phyloP scores from a whole-genome alignment of 2,888 invertebrate genomes.

The Drosophila paranaensis region DNA sequence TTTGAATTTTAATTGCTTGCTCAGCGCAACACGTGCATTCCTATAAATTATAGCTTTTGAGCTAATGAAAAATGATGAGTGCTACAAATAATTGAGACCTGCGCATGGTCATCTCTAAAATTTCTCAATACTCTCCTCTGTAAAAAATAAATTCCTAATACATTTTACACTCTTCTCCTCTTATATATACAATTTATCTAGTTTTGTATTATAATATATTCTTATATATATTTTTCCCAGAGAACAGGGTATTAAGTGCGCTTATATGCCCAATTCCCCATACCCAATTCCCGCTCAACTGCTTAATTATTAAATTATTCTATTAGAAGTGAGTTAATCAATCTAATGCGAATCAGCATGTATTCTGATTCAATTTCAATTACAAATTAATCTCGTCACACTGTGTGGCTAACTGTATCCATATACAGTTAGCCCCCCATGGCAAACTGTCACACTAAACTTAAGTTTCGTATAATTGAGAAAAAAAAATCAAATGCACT shows the following conservation, averaged over 20 bases:
- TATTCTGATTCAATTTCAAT: slow-evolving; percentile 18
- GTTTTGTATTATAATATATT: not conserved
- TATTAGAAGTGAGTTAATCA: slow-evolving; percentile 7
- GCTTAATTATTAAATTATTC: slow-evolving; percentile 6
- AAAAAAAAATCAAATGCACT: slow-evolving; percentile 20
- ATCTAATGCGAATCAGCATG: slow-evolving; percentile 13
- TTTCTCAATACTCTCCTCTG: not conserved
- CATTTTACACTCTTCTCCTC: not conserved
- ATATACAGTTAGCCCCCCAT: slow-evolving; percentile 43
- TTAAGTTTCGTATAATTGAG: slow-evolving; percentile 9
- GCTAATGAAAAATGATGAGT: not conserved
- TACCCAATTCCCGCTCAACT: not conserved
- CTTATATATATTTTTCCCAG: not conserved
- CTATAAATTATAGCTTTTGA: not conserved
- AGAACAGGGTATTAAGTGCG: not conserved
- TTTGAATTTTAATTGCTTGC: not conserved
- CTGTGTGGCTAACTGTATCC: slow-evolving; percentile 55
- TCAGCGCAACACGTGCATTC: slow-evolving; percentile 17
- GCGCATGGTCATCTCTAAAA: no score
- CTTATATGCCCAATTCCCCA: not conserved
- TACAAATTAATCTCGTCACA: slow-evolving; percentile 24
- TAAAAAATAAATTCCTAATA: not conserved
- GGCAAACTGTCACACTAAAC: slow-evolving; percentile 28
- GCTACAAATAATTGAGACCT: not conserved
- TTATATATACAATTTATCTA: not conserved